Percentiles rank a stretch among this genome's conserved stretches.
phyloP scores from a whole-genome alignment of 2,888 invertebrate genomes.

The Dicycla oo region DNA sequence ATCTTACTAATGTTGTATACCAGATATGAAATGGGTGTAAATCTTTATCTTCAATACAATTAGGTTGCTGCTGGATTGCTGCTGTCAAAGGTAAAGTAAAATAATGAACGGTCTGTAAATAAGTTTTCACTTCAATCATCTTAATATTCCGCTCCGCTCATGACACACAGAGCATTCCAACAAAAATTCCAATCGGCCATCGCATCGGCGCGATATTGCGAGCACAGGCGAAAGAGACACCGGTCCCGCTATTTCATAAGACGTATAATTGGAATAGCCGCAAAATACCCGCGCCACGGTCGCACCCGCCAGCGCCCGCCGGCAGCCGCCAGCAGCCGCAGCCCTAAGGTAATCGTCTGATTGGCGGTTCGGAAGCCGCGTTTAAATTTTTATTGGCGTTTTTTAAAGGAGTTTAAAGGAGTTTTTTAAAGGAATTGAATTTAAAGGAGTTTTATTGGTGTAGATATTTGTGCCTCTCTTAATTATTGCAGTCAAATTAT shows the following conservation, averaged over 20 bases:
- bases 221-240: conserved; percentile 81
- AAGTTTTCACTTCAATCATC: background rate
- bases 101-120: too few species aligned
- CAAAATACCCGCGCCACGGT: conserved; percentile 71
- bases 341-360: conserved; percentile 17
- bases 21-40: too few species aligned
- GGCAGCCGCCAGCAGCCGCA: conserved; percentile 25
- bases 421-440: background rate
- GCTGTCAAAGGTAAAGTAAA: too few species aligned
- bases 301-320: conserved; percentile 37
- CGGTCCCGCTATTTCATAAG: conserved; percentile 87
- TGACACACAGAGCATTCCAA: conserved; percentile 57
- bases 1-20: too few species aligned
- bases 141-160: conserved; percentile 63
- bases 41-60: too few species aligned
- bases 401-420: background rate
- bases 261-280: conserved; percentile 89
- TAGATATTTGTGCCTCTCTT: background rate
- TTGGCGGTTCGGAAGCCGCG: conserved; percentile 39
- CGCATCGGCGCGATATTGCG: conserved; percentile 81
- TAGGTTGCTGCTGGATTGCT: too few species aligned
- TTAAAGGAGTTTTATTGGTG: background rate
- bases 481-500: background rate
- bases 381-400: conserved; percentile 25
- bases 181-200: conserved; percentile 84